These are phyloP conservation scores for Paelopatides confundens DNA, from an alignment of 53 echinoderm and acorn worm genomes.

Conservation along the genomic window DNA sequence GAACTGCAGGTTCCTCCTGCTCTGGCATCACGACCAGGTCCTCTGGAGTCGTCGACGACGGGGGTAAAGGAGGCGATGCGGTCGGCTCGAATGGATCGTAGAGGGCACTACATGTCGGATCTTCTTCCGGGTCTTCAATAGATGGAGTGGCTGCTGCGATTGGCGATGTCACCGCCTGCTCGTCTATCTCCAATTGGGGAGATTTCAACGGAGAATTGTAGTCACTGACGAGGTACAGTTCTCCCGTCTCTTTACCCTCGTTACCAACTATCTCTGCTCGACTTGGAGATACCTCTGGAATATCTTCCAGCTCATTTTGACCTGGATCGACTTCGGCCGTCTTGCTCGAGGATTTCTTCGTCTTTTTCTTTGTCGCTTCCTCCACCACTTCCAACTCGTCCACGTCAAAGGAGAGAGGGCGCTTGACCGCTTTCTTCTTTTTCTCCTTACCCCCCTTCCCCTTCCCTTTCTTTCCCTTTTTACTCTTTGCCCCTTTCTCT, in stretches of 20 bases:
- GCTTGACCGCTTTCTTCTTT: conserved; percentile 54
- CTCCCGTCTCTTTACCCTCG: neutral
- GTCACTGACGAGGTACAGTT: conserved; percentile 31
- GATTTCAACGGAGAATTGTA: conserved; percentile 37
- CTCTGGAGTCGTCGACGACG: conserved; percentile 53
- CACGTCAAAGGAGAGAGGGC: conserved; percentile 66
- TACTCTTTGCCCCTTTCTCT: conserved; percentile 30
- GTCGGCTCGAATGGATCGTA: conserved; percentile 98
- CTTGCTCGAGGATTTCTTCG: conserved; percentile 24
- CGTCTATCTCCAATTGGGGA: neutral
- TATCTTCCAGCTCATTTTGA: neutral
- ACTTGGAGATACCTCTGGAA: neutral
- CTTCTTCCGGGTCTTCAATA: conserved; percentile 1
- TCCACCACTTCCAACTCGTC: conserved; percentile 33
- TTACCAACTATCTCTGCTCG: conserved; percentile 1
- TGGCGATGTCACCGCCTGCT: neutral
- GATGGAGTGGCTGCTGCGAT: neutral
- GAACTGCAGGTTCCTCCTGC: neutral
- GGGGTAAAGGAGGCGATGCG: conserved; percentile 71
- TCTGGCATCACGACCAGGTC: neutral
- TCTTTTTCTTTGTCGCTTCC: conserved; percentile 36
- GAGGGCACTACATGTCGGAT: conserved; percentile 15
- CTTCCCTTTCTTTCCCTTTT: conserved; percentile 43
- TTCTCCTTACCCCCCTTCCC: conserved; percentile 47
- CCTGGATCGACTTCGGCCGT: conserved; percentile 11